phyloP scores from a whole-genome alignment of 2,888 invertebrate genomes.

The Lasiommata megera region DNA sequence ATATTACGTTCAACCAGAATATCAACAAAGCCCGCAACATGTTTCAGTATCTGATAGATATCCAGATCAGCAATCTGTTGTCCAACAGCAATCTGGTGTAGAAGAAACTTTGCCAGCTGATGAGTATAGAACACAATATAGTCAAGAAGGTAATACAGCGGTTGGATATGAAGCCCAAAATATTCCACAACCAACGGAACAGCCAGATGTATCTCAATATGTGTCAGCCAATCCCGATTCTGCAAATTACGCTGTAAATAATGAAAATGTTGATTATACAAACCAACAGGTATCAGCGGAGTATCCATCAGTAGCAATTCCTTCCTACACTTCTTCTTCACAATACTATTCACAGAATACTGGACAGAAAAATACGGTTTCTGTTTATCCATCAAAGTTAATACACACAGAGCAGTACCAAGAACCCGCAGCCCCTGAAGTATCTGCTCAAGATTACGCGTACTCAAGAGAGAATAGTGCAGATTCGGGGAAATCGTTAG shows the following conservation, averaged over 20 bases:
- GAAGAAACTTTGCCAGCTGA: slow-evolving; percentile 35
- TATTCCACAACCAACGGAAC: slow-evolving; percentile 29
- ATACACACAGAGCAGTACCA: slow-evolving; percentile 44
- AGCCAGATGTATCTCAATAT: slow-evolving; percentile 40
- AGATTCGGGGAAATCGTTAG: slow-evolving; percentile 49
- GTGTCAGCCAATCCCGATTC: slow-evolving; percentile 34
- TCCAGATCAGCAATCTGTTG: slow-evolving; percentile 39
- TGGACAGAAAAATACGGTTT: slow-evolving; percentile 46
- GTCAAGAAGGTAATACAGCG: slow-evolving; percentile 40
- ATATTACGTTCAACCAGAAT: slow-evolving; percentile 57
- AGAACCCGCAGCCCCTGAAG: slow-evolving; percentile 43
- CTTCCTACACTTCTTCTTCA: slow-evolving; percentile 33
- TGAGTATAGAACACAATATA: slow-evolving; percentile 49
- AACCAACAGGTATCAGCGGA: slow-evolving; percentile 34
- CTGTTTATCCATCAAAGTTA: slow-evolving; percentile 47
- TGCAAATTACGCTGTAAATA: slow-evolving; percentile 15
- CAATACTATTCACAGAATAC: slow-evolving; percentile 48
- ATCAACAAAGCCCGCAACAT: slow-evolving; percentile 49
- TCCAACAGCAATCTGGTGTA: slow-evolving; percentile 32
- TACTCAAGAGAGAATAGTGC: slow-evolving; percentile 53
- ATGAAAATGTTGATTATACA: slow-evolving; percentile 26
- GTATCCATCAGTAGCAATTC: slow-evolving; percentile 35
- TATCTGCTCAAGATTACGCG: slow-evolving; percentile 48
- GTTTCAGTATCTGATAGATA: slow-evolving; percentile 36
- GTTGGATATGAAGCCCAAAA: slow-evolving; percentile 39